Conservation (phyloP, 2,888 invertebrate species). For the Antheraea yamamai region DNA sequence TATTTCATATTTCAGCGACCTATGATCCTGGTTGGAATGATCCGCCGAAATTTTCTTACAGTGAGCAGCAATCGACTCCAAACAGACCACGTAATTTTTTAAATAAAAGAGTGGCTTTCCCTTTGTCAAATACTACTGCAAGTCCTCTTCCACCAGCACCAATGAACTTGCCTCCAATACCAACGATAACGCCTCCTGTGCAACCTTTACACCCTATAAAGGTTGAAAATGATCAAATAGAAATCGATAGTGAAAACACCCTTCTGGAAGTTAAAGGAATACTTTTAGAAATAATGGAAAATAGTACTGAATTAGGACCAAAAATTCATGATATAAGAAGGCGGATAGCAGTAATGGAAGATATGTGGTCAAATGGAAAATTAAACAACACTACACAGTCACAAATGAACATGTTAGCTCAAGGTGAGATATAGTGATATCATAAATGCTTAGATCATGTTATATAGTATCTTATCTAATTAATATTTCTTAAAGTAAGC, state of each 20-base stretch:
- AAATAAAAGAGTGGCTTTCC: slow-evolving; percentile 81
- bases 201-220: slow-evolving; percentile 31
- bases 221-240: slow-evolving; percentile 32
- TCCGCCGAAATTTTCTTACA: slow-evolving; percentile 78
- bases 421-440: slow-evolving; percentile 61
- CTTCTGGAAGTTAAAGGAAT: slow-evolving; percentile 62
- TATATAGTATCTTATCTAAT: not conserved
- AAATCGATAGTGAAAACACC: slow-evolving; percentile 55
- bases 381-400: slow-evolving; percentile 71
- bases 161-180: slow-evolving; percentile 56
- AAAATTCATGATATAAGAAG: slow-evolving; percentile 79
- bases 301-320: slow-evolving; percentile 62
- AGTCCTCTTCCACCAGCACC: slow-evolving; percentile 39
- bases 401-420: slow-evolving; percentile 77
- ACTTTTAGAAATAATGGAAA: slow-evolving; percentile 57
- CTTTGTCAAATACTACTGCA: slow-evolving; percentile 52
- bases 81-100: slow-evolving; percentile 72
- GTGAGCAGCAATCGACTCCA: slow-evolving; percentile 59
- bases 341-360: slow-evolving; percentile 79
- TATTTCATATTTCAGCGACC: slow-evolving; percentile 49
- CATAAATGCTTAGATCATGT: not conserved
- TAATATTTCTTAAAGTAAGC: not conserved
- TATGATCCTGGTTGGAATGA: slow-evolving; percentile 83
- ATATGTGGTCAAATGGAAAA: slow-evolving; percentile 82
- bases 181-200: slow-evolving; percentile 37